These are phyloP conservation scores for Ispidina picta DNA, from an alignment of 2,797 vertebrate species.

Conservation along the genomic window DNA sequence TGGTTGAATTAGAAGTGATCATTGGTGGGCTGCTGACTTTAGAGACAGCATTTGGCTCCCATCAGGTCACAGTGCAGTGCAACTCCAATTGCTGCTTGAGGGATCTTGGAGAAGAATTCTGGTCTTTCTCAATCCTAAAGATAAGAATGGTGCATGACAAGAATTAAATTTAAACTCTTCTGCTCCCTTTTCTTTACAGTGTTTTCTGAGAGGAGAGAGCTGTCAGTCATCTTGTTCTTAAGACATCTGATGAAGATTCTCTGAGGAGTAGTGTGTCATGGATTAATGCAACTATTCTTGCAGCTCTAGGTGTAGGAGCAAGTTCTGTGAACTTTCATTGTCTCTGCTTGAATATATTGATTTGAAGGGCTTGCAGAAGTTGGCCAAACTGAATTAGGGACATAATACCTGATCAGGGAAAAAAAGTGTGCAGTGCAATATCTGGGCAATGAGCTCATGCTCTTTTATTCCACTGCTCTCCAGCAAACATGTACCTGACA, in stretches of 20 bases:
- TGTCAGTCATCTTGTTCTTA: not conserved
- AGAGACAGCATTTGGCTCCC: constrained; percentile 12
- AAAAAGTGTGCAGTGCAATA: not conserved
- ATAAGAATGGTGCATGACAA: not conserved
- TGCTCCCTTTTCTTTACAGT: not conserved
- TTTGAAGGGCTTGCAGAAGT: not conserved
- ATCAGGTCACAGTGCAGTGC: not conserved
- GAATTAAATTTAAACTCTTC: not conserved
- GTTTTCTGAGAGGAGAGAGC: not conserved
- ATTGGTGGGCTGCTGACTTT: not conserved
- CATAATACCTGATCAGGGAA: not conserved
- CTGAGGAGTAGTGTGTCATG: not conserved
- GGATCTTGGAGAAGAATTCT: not conserved
- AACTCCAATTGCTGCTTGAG: not conserved
- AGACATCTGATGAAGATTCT: not conserved
- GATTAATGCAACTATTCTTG: not conserved
- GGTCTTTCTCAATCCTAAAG: not conserved
- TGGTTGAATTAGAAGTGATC: constrained; percentile 24
- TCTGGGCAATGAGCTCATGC: not conserved
- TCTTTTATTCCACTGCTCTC: not conserved
- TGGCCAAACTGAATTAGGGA: not conserved
- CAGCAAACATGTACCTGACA: not conserved
- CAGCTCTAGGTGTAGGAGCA: not conserved
- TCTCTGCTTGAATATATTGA: not conserved
- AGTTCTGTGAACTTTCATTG: not conserved